These are phyloP conservation scores for Lepidothrix coronata DNA, from an alignment of 2,113 vertebrate genomes.

Conservation along the genomic window DNA sequence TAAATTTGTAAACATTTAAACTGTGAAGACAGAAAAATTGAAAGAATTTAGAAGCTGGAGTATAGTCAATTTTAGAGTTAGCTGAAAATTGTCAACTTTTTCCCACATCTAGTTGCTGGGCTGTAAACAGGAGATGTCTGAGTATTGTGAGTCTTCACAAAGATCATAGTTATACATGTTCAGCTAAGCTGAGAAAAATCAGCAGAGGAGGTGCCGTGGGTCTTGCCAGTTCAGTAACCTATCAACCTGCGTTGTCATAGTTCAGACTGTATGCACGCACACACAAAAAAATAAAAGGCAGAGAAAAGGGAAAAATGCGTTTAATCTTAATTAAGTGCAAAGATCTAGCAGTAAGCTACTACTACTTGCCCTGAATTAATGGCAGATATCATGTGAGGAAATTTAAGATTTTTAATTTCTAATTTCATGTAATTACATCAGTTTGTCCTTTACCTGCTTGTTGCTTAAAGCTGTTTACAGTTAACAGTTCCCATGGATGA, in stretches of 20 bases:
- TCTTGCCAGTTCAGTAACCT: background rate
- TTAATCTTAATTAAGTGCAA: background rate
- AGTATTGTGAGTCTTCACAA: background rate
- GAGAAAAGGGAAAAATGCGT: background rate
- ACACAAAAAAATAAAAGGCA: background rate
- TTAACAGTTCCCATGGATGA: background rate
- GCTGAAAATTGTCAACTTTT: background rate
- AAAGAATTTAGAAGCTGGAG: background rate
- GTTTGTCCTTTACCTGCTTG: background rate
- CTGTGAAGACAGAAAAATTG: background rate
- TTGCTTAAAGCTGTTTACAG: background rate
- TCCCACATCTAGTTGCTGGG: background rate
- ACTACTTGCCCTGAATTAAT: background rate
- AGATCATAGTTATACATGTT: background rate
- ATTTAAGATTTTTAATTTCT: background rate
- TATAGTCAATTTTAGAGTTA: background rate
- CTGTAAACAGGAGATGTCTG: background rate
- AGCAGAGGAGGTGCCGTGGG: background rate
- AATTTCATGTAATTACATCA: background rate
- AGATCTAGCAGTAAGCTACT: background rate
- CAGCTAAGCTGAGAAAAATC: background rate
- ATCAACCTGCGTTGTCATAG: background rate
- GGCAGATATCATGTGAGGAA: background rate
- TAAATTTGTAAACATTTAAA: background rate
- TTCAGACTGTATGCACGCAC: fast-evolving